A percentile compares a stretch with the other conserved stretches of the same genome.
These are phyloP conservation scores for Hippotragus niger DNA, from an alignment of 2,113 vertebrate genomes.

Conservation along the genomic window DNA sequence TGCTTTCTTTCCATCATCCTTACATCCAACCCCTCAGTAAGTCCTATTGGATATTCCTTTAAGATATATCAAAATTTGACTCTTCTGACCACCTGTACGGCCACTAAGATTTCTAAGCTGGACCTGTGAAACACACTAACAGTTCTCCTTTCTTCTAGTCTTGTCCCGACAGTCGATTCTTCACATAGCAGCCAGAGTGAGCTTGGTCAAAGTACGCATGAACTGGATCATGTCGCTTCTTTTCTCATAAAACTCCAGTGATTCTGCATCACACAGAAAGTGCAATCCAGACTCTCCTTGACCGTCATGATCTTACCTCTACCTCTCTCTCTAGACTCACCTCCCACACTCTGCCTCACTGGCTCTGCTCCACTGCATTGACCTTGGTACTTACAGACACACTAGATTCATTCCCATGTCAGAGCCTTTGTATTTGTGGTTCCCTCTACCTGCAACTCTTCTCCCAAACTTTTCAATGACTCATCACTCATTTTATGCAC, in stretches of 20 bases:
- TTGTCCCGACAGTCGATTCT: neutral
- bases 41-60: neutral
- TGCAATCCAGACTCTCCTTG: neutral
- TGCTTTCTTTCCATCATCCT: neutral
- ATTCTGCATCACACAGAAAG: neutral
- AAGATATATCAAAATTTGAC: neutral
- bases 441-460: neutral
- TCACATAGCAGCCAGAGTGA: neutral
- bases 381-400: neutral
- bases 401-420: neutral
- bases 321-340: neutral
- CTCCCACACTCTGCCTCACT: neutral
- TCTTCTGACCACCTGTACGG: neutral
- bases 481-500: neutral
- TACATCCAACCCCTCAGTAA: neutral
- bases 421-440: no score
- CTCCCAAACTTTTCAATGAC: constrained; percentile 20
- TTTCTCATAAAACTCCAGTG: neutral
- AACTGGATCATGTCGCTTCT: neutral
- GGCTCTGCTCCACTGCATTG: neutral
- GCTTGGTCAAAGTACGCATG: no score
- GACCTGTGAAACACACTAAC: neutral
- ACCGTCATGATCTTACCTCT: neutral
- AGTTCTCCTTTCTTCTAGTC: neutral
- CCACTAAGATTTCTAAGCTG: neutral